Conservation (phyloP, 2,888 invertebrate species). For the Hydriomena furcata region DNA sequence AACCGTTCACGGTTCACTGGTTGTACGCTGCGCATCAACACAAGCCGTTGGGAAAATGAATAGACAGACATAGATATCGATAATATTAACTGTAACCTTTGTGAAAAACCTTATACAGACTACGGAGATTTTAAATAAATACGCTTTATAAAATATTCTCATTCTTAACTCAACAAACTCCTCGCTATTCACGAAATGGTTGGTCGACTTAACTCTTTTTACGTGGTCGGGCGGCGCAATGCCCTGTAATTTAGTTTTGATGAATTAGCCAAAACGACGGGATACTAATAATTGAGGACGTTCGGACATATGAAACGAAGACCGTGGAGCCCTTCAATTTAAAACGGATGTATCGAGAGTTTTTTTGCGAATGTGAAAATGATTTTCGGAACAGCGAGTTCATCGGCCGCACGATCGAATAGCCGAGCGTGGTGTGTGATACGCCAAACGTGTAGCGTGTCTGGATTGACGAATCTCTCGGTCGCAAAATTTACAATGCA, state of each 20-base stretch:
- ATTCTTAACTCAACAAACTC: constrained; percentile 20
- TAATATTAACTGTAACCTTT: no score
- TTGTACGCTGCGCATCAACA: constrained; percentile 12
- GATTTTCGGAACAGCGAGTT: constrained; percentile 49
- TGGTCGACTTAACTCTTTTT: constrained; percentile 41
- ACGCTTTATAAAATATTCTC: constrained; percentile 4
- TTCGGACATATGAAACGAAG: constrained; percentile 43
- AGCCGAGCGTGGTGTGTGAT: constrained; percentile 44
- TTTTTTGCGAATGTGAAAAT: constrained; percentile 55
- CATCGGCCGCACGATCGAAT: constrained; percentile 47
- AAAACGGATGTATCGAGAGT: constrained; percentile 57
- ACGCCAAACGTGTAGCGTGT: constrained; percentile 31
- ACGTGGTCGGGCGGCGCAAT: constrained; percentile 46
- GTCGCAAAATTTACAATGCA: constrained; percentile 16
- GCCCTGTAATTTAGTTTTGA: constrained; percentile 71
- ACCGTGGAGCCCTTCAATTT: constrained; percentile 56
- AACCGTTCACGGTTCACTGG: constrained; percentile 30
- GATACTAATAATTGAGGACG: constrained; percentile 60
- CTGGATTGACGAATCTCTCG: constrained; percentile 21
- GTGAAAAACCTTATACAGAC: no score
- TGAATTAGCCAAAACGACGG: constrained; percentile 65
- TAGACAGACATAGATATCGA: constrained; percentile 11
- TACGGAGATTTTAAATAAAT: no score
- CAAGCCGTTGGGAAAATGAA: constrained; percentile 11
- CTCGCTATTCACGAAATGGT: constrained; percentile 31